Evolutionary conservation across 1,140 invertebrate species (phyloP), one percentile per base, ranked within the genome.

Genomic region (Danaus plexippus): DNA sequence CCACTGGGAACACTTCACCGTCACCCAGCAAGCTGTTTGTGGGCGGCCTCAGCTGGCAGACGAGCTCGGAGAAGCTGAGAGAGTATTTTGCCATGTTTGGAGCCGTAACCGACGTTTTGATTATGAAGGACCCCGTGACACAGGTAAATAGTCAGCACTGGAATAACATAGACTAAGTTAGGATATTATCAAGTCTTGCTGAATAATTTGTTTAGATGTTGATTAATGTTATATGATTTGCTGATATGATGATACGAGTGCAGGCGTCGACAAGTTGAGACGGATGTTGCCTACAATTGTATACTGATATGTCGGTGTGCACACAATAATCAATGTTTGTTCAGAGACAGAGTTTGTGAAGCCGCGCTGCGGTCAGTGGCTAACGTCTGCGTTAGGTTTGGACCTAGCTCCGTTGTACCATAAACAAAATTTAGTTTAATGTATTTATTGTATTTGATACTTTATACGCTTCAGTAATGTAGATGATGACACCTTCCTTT

Each of bases 81-180:
- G 94, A 96, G 66, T 96, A 97, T 77, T 97, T 97, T 73, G 92
- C 93, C 52, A 95, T 96, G 92, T 97, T 96, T 71, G 95, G 95
- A 52, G 92, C 93, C 4, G 95, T 97, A 57, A 94, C 94, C n/a
- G 95, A 97, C 78, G 95, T 96, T 47, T 91, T 96, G 49, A 96
- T 97, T 70, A 96, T 96, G 95, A 97, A 96, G 89, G 95, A 97
- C 88, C 95, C 95, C 2, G 92, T 96, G 11, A 96, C 95, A 60
- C 95, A 96, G 94, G 95, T 96, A 60, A 74, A 2, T 32, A 32
- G 18, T 22, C 18, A 22, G 22, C 22, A 32, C 5, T 32, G 0
- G 22, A 6, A 1, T 32, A 32, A 32, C 7, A 32, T 32, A 32
- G 22, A 32, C 22, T 8, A 32, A 3, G 22, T 32, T 32, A 32